phyloP scores from a whole-genome alignment of 2,113 vertebrate genomes.

The Poecile atricapillus region DNA sequence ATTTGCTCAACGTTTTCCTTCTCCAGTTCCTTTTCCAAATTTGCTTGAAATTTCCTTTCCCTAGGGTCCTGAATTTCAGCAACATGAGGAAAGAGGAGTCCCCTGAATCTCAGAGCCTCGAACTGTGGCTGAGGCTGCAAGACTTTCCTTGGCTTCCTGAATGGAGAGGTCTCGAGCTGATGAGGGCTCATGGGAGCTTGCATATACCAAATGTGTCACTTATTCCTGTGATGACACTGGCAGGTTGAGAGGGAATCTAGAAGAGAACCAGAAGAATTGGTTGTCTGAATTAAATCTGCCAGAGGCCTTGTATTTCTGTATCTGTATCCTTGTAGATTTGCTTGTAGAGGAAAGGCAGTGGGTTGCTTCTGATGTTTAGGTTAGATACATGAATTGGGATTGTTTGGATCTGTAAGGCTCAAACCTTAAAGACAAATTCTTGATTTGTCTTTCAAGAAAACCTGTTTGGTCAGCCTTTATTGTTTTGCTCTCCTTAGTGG shows the following conservation, averaged over 20 bases:
- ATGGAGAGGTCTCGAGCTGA: fast-evolving
- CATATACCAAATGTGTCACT: background rate
- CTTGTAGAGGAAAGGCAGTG: background rate
- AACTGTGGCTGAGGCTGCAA: background rate
- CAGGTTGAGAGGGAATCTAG: background rate
- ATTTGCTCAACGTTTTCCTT: background rate
- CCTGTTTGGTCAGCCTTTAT: background rate
- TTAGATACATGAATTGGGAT: background rate
- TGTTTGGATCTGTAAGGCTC: background rate
- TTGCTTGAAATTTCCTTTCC: background rate
- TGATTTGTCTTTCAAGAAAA: background rate
- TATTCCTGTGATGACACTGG: background rate
- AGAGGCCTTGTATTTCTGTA: background rate
- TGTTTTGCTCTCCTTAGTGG: background rate
- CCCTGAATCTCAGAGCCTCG: background rate
- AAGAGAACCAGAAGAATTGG: background rate
- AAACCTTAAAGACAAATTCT: background rate
- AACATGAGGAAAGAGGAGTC: background rate
- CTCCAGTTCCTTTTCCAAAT: background rate
- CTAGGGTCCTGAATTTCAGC: background rate
- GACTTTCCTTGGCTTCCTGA: background rate
- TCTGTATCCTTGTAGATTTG: background rate
- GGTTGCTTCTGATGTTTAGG: background rate
- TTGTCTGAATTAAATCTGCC: background rate
- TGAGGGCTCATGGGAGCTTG: background rate